Evolutionary conservation across 1,140 invertebrate genomes (phyloP).

Genomic region (Rhopalosiphum padi): DNA sequence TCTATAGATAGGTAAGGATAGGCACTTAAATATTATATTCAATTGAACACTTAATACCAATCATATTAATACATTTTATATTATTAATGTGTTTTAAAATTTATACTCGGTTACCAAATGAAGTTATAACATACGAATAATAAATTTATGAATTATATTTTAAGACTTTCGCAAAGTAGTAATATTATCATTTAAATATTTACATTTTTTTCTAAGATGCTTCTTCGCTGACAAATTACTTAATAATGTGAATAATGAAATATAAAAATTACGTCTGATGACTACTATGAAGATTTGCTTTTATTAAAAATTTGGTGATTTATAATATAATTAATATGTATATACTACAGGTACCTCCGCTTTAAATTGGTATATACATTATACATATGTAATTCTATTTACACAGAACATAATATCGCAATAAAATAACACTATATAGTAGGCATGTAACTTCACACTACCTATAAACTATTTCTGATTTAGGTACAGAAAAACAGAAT

Average conservation of each 20-base stretch:
- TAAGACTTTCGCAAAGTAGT: not conserved
- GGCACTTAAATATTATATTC: not conserved
- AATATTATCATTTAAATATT: not conserved
- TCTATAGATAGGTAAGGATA: no score
- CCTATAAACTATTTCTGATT: not conserved
- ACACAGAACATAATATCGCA: not conserved
- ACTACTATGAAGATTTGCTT: not conserved
- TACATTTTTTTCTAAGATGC: not conserved
- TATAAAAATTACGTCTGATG: not conserved
- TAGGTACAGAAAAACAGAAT: not conserved
- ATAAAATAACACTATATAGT: not conserved
- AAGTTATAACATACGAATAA: not conserved
- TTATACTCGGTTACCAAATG: not conserved
- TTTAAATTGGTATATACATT: not conserved
- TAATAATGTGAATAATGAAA: not conserved
- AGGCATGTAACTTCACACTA: not conserved
- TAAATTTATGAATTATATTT: not conserved
- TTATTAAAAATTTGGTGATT: not conserved
- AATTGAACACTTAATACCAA: not conserved
- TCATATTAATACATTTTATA: not conserved
- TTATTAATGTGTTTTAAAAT: not conserved
- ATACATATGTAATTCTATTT: not conserved
- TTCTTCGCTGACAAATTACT: not conserved
- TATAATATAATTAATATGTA: not conserved
- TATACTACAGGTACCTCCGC: not conserved